phyloP scores from a whole-genome alignment of 2,797 vertebrate species.

The Falco berigora region DNA sequence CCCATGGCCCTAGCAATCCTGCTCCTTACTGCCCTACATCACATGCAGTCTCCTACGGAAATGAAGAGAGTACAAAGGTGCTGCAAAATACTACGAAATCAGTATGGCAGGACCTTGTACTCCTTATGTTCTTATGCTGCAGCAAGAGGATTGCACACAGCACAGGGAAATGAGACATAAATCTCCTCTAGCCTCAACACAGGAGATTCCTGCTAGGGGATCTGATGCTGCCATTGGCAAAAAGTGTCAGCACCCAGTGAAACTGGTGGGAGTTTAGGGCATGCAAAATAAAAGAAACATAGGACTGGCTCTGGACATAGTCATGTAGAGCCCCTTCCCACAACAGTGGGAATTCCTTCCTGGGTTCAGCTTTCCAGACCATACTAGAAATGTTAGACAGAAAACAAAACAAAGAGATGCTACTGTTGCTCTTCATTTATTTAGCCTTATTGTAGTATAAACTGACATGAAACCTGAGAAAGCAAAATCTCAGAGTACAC shows the following conservation, averaged over 20 bases:
- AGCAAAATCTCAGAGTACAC: not conserved
- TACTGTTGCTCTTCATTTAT: not conserved
- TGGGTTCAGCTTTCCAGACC: not conserved
- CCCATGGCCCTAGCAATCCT: not conserved
- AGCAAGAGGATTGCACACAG: not conserved
- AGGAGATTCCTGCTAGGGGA: not conserved
- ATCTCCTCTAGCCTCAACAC: not conserved
- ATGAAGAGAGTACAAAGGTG: not conserved
- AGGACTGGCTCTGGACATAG: not conserved
- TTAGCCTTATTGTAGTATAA: not conserved
- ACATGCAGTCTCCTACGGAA: not conserved
- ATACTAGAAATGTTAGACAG: conserved; percentile 16
- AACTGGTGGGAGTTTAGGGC: not conserved
- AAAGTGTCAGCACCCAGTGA: not conserved
- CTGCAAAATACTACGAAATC: not conserved
- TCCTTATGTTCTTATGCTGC: not conserved
- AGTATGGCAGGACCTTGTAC: not conserved
- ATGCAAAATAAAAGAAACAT: not conserved
- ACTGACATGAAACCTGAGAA: conserved; percentile 2
- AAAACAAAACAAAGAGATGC: not conserved
- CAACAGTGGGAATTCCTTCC: not conserved
- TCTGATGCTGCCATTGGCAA: not conserved
- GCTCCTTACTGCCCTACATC: not conserved
- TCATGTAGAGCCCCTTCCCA: not conserved
- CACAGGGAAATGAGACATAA: not conserved